Evolutionary conservation across 2,888 invertebrate genomes (phyloP), one percentile per base, ranked within the genome.

Genomic region (Biston betularia): DNA sequence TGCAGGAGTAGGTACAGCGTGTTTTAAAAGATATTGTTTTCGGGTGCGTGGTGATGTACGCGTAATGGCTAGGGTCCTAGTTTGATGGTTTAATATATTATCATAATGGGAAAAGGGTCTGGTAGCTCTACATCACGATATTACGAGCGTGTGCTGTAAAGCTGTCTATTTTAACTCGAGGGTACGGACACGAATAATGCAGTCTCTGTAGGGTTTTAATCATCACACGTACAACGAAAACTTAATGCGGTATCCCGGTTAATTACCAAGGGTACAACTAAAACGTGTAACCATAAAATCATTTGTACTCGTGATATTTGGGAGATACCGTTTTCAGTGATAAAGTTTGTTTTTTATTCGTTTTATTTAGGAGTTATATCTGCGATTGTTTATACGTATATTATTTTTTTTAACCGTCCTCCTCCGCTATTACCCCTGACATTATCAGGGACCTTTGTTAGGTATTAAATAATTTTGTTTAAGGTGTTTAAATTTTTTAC

Each of bases 41-140:
- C 54, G 59, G 59, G 44, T 49, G 42, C 33, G 40, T 33, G 34
- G 45, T 54, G 44, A 63, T 61, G 56, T 14, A 46, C 8, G 60
- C 35, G 9, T 63, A 59, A 68, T 55, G 50, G 35, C 48, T 9
- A 50, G 58, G 67, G 63, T n/a, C 60, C 38, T 52, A 52, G 52
- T 63, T 63, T 63, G 55, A 63, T 62, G 63, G 40, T 55, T 45
- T 60, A 49, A 68, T 68, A 68, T 63, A 63, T 68, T 63, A 68
- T 68, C 55, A 68, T 68, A 63, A 68, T 63, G 46, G 59, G 38
- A 52, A 61, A 65, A 68, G 63, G 67, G 67, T 62, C 53, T 46
- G 44, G 64, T 12, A 14, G 48, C 53, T 53, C 11, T 66, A 58
- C 35, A 49, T 66, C 62, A 66, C 33, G 46, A 56, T 66, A 66